A percentile compares a stretch with the other conserved stretches of the same genome.
phyloP scores from a whole-genome alignment of 1,140 invertebrate species.

The Amyelois transitella region DNA sequence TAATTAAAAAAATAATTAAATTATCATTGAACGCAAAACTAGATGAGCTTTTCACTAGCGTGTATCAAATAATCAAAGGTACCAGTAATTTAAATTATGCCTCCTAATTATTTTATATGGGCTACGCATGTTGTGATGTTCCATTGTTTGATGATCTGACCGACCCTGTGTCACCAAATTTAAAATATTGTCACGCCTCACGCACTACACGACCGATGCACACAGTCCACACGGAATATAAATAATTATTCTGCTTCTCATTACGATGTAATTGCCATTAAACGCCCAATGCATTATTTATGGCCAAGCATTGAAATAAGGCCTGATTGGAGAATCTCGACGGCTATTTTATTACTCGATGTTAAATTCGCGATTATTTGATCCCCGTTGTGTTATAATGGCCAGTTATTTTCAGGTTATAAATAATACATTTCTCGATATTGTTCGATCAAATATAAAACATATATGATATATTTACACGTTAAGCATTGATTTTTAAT shows the following conservation, averaged over 20 bases:
- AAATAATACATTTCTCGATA: not conserved
- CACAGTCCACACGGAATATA: constrained; percentile 40
- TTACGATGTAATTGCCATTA: constrained; percentile 55
- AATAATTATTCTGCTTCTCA: constrained; percentile 44
- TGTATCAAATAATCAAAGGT: too few species aligned
- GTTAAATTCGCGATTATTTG: not conserved
- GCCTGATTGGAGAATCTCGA: not conserved
- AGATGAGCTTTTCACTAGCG: too few species aligned
- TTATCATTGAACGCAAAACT: too few species aligned
- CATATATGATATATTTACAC: not conserved
- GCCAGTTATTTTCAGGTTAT: not conserved
- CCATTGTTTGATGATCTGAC: not conserved
- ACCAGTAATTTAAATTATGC: too few species aligned
- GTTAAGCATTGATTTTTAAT: too few species aligned
- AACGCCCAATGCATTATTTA: constrained; percentile 42
- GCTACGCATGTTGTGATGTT: too few species aligned
- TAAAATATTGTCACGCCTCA: constrained; percentile 49
- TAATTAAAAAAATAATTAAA: too few species aligned
- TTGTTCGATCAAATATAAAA: not conserved
- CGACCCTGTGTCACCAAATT: constrained; percentile 23
- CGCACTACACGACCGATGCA: constrained; percentile 39
- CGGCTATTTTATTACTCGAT: not conserved
- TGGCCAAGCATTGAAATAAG: constrained; percentile 7
- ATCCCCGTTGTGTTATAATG: not conserved
- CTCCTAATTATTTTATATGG: too few species aligned